These are phyloP conservation scores for Caenorhabditis macrosperma DNA, from an alignment of 2,888 invertebrate species.

Conservation along the genomic window DNA sequence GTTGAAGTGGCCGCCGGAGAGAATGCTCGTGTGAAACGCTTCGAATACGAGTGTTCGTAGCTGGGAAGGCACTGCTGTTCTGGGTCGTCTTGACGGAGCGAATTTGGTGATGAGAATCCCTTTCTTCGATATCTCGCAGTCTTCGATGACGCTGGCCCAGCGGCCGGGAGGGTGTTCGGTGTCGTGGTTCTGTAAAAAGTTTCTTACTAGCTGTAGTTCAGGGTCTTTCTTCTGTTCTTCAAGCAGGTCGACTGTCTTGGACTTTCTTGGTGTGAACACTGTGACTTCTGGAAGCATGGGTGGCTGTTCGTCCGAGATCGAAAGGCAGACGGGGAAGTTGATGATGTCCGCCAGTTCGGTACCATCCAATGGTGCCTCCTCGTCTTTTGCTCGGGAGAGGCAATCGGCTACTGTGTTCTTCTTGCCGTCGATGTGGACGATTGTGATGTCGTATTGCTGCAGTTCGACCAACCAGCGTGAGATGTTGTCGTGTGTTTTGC, in stretches of 20 bases:
- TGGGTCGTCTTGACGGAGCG: neutral
- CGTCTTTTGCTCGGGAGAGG: no score
- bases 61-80: constrained; percentile 20
- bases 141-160: no score
- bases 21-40: constrained; percentile 45
- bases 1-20: constrained; percentile 62
- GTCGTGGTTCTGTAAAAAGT: no score
- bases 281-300: no score
- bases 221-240: constrained; percentile 15
- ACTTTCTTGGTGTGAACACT: neutral
- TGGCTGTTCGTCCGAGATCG: no score
- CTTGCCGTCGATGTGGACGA: no score
- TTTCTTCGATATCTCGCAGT: neutral
- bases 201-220: neutral
- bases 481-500: no score
- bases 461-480: no score
- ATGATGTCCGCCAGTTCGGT: constrained; percentile 46
- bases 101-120: no score
- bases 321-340: constrained; percentile 57
- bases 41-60: constrained; percentile 29
- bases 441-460: no score
- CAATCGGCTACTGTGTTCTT: no score
- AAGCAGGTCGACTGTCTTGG: neutral
- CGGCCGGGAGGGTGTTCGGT: no score
- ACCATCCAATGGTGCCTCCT: neutral